Base-by-base conservation (phyloP, 1,140 invertebrate species). In the Drosophila pseudoananassae region DNA sequence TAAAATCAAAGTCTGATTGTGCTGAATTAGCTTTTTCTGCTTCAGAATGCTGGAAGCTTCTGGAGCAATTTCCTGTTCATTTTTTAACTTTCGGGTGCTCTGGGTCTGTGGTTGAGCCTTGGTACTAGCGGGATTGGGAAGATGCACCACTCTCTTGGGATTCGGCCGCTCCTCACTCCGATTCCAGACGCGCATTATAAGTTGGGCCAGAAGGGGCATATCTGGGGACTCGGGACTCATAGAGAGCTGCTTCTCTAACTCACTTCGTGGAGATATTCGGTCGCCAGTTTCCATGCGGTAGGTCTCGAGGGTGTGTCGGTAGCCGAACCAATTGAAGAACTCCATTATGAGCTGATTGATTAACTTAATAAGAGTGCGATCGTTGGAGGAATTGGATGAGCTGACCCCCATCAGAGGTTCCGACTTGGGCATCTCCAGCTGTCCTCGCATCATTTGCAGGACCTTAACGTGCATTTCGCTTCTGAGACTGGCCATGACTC, bases 251-350 rank as follows among this genome's bases (percentile, higher is more conserved):
- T 4, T 8, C n/a, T 61, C 61, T 1, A 90, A 51, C 0, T 55
- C 43, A n/a, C 56, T 49, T 9, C 87, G 78, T n/a, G 31, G 6
- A 8, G 58, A 49, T 4, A 40, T 0, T 3, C 36, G 54, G 1
- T 54, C 46, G 4, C 72, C 83, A 3, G 76, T 75, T 38, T 90
- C 87, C 36, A 87, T 58, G 3, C 69, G 29, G 38, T 87, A 83
- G 1, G 88, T 90, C 54, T 90, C 71, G 43, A 71, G 43, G 3
- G 87, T 83, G 75, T 90, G 88, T 8, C 65, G 69, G 29, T 74
- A 90, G 43, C 88, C 88, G 7, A 61, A 88, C 81, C 81, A 90
- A 10, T 70, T 20, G 2, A 90, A 63, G 25, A 87, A 90, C 23
- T 90, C 87, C n/a, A 83, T 65, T 5, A 90, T 43, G 15, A 90